Base-by-base conservation (phyloP, 1,140 invertebrate species). In the Lepidurus packardi region DNA sequence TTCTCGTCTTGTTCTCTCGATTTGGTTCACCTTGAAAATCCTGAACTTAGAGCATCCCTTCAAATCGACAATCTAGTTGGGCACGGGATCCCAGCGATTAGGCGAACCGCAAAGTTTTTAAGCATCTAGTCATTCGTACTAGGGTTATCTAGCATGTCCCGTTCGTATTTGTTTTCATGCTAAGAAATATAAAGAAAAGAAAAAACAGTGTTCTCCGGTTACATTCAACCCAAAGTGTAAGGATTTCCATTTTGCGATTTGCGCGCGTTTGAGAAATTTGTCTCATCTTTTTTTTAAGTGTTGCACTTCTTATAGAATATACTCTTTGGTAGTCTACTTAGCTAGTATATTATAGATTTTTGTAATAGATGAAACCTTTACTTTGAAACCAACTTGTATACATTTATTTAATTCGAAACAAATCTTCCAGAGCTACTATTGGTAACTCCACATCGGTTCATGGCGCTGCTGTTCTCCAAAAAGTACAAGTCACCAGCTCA, bases 111-210 rank as follows among this genome's bases (percentile, higher is more conserved):
- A 65, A 65, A 47, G 1, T 11, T 47, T 11, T 11, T 11, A 47
- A 16, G 53, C 53, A 65, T 65, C 53, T 65, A 65, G 53, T 65
- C 53, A 65, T 65, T n/a, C 13, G 53, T 65, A 65, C 53, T 65
- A n/a, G 53, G 53, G 16, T 6, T 65, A 7, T 21, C 16, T 65
- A 65, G 53, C 53, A 0, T 65, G 53, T 65, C 53, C n/a, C 53
- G 16, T 65, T 65, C 13, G 16, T n/a, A 21, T 65, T 65, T 65
- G 53, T 16, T 65, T 11, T 34, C 34, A 34, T 34, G 34, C 34
- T 34, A 4, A 34, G 4, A 34, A 34, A 34, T 2, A 34, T 34
- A 34, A 0, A 34, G 34, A 34, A 34, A 9, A 21, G 7, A 21
- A n/a, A 65, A n/a, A 65, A 65, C 1, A n/a, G 5, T 65, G 8